A percentile compares a stretch with the other conserved stretches of the same genome.
Conservation (phyloP, 2,888 invertebrate species). For the Agrochola circellaris region DNA sequence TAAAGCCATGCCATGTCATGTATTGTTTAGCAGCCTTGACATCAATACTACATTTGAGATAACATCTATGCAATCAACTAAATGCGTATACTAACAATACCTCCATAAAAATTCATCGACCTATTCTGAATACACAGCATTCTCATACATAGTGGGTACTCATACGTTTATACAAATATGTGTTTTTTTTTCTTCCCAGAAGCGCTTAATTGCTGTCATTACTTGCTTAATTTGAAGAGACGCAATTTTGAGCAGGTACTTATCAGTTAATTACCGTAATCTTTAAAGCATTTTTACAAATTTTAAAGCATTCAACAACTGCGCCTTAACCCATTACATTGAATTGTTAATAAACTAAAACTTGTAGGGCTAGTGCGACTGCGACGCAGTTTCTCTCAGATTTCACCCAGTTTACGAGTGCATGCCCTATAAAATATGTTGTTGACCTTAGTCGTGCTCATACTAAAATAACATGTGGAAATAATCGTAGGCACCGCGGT, state of each 20-base stretch:
- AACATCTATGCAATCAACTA: slow-evolving; percentile 83
- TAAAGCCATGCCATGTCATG: slow-evolving; percentile 67
- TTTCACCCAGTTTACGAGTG: slow-evolving; percentile 66
- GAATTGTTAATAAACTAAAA: slow-evolving; percentile 66
- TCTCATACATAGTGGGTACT: slow-evolving; percentile 48
- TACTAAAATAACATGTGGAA: slow-evolving; percentile 64
- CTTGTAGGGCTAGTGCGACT: slow-evolving; percentile 57
- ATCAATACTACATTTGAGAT: slow-evolving; percentile 83
- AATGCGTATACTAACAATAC: slow-evolving; percentile 82
- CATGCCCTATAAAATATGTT: slow-evolving; percentile 65
- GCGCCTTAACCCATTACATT: slow-evolving; percentile 45
- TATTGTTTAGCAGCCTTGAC: slow-evolving; percentile 86
- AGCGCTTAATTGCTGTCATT: slow-evolving; percentile 57
- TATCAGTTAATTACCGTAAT: slow-evolving; percentile 59
- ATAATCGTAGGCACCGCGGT: slow-evolving; percentile 48
- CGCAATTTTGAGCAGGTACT: slow-evolving; percentile 46
- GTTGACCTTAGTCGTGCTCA: slow-evolving; percentile 65
- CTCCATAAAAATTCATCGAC: slow-evolving; percentile 73
- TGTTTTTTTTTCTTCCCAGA: slow-evolving; percentile 27
- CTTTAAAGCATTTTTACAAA: slow-evolving; percentile 53
- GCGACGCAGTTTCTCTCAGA: slow-evolving; percentile 65
- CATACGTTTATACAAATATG: slow-evolving; percentile 27
- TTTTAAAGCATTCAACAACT: slow-evolving; percentile 50
- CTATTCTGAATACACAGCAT: slow-evolving; percentile 64
- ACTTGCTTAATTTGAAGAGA: slow-evolving; percentile 54